Evolutionary conservation across 1,140 invertebrate genomes (phyloP), one percentile per base, ranked within the genome.

Genomic region (Drosophila tristis): DNA sequence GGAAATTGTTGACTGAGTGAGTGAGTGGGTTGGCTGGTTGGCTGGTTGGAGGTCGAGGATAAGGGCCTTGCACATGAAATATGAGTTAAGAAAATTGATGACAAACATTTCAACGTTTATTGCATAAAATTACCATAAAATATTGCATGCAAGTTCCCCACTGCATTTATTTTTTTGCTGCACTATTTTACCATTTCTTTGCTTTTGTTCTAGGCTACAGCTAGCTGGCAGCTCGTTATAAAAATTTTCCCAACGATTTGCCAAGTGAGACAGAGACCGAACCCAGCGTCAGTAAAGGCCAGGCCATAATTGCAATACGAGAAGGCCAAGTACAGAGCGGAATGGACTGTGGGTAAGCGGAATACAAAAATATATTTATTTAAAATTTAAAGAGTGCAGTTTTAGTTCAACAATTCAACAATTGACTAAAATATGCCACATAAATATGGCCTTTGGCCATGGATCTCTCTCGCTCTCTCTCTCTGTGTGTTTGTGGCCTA

Each of bases 51-150:
- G 11, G 20, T 20, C 20, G 20, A 20, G 20, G 20, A 20, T 20
- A 20, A 20, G 35, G 26, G 5, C 5, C 35, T 39, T 39, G 82
- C 82, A 86, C 82, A 86, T 89, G 82, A 87, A 87, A 87, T 82
- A 87, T 89, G 82, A 87, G 82, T 89, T 89, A 79, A 87, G 82
- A 87, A 87, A 87, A 87, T 89, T 87, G 82, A 87, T 87, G 82
- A 87, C 82, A 87, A 87, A 87, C 82, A 87, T 87, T 87, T 87
- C 82, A 82, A 82, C 84, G 82, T 82, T 87, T 89, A 87, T 87
- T 87, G 84, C 82, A 87, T 87, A 89, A 87, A 89, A 87, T 87
- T 87, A 87, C 82, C 84, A 89, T 87, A 87, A 87, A 87, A 82
- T 87, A 89, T 87, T 79, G 79, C 74, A 74, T 63, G 75, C 63